phyloP scores from a whole-genome alignment of 1,140 invertebrate species.

The Heliothis subflexa region DNA sequence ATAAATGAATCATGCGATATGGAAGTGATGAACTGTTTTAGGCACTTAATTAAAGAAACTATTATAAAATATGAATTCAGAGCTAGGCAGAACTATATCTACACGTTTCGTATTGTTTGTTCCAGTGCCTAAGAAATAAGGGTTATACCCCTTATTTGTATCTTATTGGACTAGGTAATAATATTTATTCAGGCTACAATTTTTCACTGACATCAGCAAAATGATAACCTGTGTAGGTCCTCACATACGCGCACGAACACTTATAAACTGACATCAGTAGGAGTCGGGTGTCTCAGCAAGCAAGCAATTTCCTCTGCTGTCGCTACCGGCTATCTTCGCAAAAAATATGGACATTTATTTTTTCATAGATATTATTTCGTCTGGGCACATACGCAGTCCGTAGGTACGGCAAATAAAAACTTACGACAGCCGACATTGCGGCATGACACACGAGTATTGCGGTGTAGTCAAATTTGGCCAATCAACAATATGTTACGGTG shows the following conservation, averaged over 20 bases:
- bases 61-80: too few species aligned
- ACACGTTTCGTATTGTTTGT: too few species aligned
- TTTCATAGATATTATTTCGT: slow-evolving; percentile 62
- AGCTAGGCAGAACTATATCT: too few species aligned
- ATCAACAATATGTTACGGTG: slow-evolving; percentile 42
- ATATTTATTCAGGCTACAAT: too few species aligned
- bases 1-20: too few species aligned
- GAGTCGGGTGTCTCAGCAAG: background rate
- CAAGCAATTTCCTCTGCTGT: slow-evolving; percentile 46
- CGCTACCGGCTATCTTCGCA: slow-evolving; percentile 57
- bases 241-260: background rate
- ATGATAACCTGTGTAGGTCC: background rate
- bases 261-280: background rate
- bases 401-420: slow-evolving; percentile 65
- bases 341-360: slow-evolving; percentile 60
- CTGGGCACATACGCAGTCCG: slow-evolving; percentile 53
- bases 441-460: slow-evolving; percentile 43
- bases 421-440: slow-evolving; percentile 48
- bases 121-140: too few species aligned
- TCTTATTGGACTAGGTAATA: too few species aligned
- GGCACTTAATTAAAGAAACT: too few species aligned
- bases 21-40: too few species aligned
- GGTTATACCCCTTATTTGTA: too few species aligned
- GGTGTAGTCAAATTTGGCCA: slow-evolving; percentile 36
- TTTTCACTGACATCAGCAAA: background rate